Evolutionary conservation across 2,888 invertebrate genomes (phyloP).

Genomic region (Arenicola marina): DNA sequence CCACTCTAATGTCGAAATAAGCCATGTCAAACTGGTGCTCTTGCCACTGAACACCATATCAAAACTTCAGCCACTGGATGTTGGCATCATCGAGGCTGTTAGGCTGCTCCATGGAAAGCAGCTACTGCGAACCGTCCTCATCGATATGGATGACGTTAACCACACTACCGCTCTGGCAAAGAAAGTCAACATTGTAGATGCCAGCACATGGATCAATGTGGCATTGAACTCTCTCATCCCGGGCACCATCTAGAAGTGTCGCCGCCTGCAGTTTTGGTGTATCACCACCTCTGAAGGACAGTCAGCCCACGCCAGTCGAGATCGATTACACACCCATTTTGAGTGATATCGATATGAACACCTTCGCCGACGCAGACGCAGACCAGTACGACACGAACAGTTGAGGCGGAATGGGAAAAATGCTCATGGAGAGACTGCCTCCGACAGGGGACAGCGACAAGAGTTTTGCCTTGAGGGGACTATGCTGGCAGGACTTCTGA

Average conservation of each 20-base stretch:
- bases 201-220: background rate
- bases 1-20: background rate
- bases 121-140: background rate
- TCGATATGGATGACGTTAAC: conserved; percentile 2
- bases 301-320: no score
- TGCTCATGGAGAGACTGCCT: no score
- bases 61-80: background rate
- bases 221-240: background rate
- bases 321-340: no score
- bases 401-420: no score
- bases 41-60: background rate
- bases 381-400: no score
- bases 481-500: no score
- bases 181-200: background rate
- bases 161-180: background rate
- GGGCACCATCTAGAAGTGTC: background rate
- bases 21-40: background rate
- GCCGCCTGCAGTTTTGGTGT: no score
- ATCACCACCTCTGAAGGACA: no score
- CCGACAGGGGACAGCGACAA: no score
- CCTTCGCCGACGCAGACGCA: no score
- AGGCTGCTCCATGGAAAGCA: background rate
- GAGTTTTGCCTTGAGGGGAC: no score
- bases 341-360: no score
- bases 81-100: background rate